A percentile compares a stretch with the other conserved stretches of the same genome.
phyloP scores from a whole-genome alignment of 2,797 vertebrate genomes.

The Rhinatrema bivittatum region DNA sequence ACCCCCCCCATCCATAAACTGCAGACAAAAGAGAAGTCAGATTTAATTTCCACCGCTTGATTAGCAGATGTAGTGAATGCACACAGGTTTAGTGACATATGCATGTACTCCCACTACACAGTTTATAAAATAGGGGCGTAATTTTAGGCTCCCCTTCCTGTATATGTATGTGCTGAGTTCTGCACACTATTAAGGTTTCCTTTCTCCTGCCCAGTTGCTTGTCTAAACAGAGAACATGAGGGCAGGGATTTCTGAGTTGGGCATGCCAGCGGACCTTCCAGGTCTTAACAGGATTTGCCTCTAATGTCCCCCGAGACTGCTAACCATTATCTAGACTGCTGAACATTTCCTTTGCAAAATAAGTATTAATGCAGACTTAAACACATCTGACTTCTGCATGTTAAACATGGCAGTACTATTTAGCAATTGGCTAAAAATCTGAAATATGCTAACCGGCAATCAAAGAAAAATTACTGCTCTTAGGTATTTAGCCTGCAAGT shows the following conservation, averaged over 20 bases:
- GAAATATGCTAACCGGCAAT: neutral
- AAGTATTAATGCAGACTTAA: neutral
- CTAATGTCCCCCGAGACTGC: slow-evolving; percentile 8
- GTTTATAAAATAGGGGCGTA: no score
- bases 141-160: no score
- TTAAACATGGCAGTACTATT: neutral
- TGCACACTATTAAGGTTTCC: neutral
- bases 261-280: slow-evolving; percentile 22
- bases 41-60: no score
- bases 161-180: no score
- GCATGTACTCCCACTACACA: no score
- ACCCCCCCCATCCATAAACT: no score
- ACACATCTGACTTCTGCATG: neutral
- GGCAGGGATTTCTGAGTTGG: slow-evolving; percentile 37
- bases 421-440: neutral
- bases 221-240: no score
- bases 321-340: slow-evolving; percentile 10
- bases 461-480: neutral
- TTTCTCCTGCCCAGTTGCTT: neutral
- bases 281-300: slow-evolving; percentile 13
- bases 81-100: no score
- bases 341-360: slow-evolving; percentile 15
- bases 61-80: no score
- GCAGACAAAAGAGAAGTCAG: no score
- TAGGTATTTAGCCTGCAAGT: neutral